These are phyloP conservation scores for Mus spicilegus DNA, from an alignment of 2,113 vertebrate genomes.

Conservation along the genomic window DNA sequence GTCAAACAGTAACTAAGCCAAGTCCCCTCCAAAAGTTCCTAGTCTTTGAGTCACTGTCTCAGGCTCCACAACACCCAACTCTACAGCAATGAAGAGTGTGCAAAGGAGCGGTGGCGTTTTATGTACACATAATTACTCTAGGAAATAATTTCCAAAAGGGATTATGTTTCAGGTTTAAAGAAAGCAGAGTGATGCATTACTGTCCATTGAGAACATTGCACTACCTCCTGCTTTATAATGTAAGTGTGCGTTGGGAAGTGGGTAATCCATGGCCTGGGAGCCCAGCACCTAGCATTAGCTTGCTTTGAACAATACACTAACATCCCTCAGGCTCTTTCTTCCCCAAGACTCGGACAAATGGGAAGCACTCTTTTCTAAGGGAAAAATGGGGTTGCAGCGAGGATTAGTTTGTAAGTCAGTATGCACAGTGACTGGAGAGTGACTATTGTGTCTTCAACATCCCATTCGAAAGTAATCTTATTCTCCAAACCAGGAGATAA, in stretches of 20 bases:
- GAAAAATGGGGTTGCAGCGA: background rate
- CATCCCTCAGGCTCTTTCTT: background rate
- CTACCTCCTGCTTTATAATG: background rate
- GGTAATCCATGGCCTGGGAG: background rate
- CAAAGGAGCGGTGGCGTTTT: background rate
- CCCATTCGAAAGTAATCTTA: background rate
- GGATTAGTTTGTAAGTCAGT: background rate
- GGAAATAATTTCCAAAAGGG: slow-evolving; percentile 26
- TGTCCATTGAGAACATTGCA: background rate
- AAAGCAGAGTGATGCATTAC: background rate
- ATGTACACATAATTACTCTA: background rate
- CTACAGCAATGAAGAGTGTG: background rate
- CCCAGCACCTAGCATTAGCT: background rate
- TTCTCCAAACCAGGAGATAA: slow-evolving; percentile 16
- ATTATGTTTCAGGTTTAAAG: background rate
- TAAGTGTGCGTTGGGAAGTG: background rate
- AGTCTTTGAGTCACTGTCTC: background rate
- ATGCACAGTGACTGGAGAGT: background rate
- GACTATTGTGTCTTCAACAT: background rate
- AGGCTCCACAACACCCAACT: background rate
- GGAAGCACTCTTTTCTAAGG: background rate
- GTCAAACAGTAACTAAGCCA: background rate
- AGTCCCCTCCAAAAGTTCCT: background rate
- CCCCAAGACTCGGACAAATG: background rate
- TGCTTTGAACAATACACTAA: background rate